Base-by-base conservation (phyloP, 1,140 invertebrate genomes). In the Aphaenogaster ashmeadi region DNA sequence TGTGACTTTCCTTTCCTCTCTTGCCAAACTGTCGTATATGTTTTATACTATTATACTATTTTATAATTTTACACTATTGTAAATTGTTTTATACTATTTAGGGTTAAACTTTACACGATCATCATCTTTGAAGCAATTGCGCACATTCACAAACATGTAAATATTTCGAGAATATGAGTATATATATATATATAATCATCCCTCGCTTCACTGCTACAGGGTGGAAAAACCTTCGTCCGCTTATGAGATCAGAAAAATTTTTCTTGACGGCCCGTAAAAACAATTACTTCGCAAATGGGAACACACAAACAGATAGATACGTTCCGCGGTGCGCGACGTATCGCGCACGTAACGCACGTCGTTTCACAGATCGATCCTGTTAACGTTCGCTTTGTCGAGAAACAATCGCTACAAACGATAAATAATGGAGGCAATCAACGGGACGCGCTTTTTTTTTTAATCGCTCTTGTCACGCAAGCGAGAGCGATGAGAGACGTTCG, bases 361-460 rank as follows among this genome's bases (percentile, higher is more conserved):
- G 21, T 71, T 56, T 71, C 15, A 21, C 15, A 21, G 15, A 56
- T 71, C 50, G 38, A 81, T 33, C 50, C 50, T 72, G 66, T 41
- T n/a, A 72, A 72, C 52, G 18, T 58, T 83, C 27, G 41, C 54
- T n/a, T 47, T 60, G 67, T 47, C 69, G 58, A 75, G n/a, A 71
- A 47, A 84, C 69, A 84, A 84, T 62, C 69, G 69, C 69, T 75
- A 60, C 54, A 60, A 84, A 84, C 54, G 69, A 84, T 84, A 84
- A 84, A 74, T 36, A 72, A 60, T 58, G 54, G 52, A 72, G 69
- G 58, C 54, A 56, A 60, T 41, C 79, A 13, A 56, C 21, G 47
- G 21, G 13, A n/a, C 1, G 21, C 11, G 44, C 66, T 41, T 36
- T 44, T 18, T 44, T 69, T 50, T 69, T 50, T 15, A 38, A 41